Base-by-base conservation (phyloP, 2,113 vertebrate genomes). In the Mobula hypostoma region DNA sequence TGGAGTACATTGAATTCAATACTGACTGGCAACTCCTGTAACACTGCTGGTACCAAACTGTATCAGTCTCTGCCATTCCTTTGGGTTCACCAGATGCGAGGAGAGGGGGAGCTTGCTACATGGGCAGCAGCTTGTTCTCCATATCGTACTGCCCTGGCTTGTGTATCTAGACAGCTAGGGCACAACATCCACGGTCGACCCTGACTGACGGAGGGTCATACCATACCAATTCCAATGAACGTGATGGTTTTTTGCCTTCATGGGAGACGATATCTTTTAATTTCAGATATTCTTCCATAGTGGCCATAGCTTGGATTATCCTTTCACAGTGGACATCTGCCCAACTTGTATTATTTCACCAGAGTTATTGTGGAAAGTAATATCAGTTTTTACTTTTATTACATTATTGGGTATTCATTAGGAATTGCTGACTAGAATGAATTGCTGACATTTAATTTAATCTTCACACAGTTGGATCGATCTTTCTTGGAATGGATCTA, bases 401-500 rank as follows among this genome's bases (percentile, higher is more conserved):
- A 11, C 63, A 66, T 70, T 32, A 19, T 58, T 68, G 88, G 21
- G 14, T 58, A 85, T 61, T 14, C 36, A 63, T 2, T 72, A 48
- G 7, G 24, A 72, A 72, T 72, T 92, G 27, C 82, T 12, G n/a
- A 70, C 27, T 32, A 92, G 32, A 70, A 93, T 21, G 29, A 74
- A n/a, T 61, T 61, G 56, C 77, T n/a, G 48, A 0, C 1, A 17
- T 93, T 78, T 83, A 40, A 78, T 94, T 94, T 94, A 58, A 17
- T 94, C 27, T 94, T 94, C 2, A 29, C 94, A 29, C 94, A 98
- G 97, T 96, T 94, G 94, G 95, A 61, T 95, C 96, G 83, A 96
- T 98, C 94, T 98, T 98, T 96, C 95, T 98, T 95, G 98, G 98
- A 80, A 97, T 97, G 95, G 96, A 97, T 94, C 96, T 98, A 94